These are phyloP conservation scores for Drosophila sp. DNA, from an alignment of 1,140 invertebrate genomes.

Conservation along the genomic window DNA sequence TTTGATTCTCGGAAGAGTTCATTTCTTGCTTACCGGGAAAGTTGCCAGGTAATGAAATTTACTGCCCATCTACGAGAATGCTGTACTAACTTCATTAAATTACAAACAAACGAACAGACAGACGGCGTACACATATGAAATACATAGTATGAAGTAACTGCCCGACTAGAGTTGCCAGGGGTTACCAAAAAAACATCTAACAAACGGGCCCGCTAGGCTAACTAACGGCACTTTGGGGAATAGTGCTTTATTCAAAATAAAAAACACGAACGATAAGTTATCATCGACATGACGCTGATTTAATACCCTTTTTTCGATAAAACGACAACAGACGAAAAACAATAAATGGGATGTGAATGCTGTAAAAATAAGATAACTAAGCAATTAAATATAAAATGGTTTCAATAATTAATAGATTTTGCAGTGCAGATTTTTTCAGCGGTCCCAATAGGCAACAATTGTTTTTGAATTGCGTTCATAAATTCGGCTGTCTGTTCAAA, in stretches of 20 bases:
- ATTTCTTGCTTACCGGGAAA: constrained; percentile 64
- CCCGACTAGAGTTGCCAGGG: constrained; percentile 49
- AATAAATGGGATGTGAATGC: too few species aligned
- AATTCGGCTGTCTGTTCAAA: too few species aligned
- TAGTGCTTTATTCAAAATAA: constrained; percentile 31
- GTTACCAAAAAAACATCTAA: constrained; percentile 41
- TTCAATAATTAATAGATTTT: too few species aligned
- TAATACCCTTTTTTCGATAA: too few species aligned
- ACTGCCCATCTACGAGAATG: constrained; percentile 35
- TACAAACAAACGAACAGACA: constrained; percentile 35
- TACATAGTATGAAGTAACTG: constrained; percentile 23
- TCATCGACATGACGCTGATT: too few species aligned
- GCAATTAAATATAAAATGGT: too few species aligned
- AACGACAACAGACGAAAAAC: too few species aligned
- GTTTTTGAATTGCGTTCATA: too few species aligned
- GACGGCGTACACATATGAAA: not conserved
- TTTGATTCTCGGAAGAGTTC: constrained; percentile 80
- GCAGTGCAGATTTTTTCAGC: too few species aligned
- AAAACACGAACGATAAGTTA: constrained; percentile 13
- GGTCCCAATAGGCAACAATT: too few species aligned
- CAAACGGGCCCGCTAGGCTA: constrained; percentile 27
- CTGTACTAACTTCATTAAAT: constrained; percentile 55
- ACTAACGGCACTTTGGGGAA: constrained; percentile 51
- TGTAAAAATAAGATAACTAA: too few species aligned
- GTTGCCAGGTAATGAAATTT: constrained; percentile 66